Evolutionary conservation across 2,888 invertebrate genomes (phyloP), one percentile per base, ranked within the genome.

Genomic region (Nomada hirtipes): DNA sequence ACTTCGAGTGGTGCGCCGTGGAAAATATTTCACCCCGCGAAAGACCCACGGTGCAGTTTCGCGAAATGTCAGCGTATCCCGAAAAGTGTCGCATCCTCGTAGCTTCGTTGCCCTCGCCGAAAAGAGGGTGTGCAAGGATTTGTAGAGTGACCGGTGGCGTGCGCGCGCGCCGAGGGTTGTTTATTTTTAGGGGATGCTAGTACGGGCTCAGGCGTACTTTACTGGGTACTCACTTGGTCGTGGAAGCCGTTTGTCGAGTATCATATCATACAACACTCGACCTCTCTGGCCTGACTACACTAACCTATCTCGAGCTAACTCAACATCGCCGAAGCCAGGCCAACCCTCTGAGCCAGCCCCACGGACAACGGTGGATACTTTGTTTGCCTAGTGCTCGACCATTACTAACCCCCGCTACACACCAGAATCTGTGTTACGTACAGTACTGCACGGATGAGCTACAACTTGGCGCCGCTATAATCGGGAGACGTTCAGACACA

Each of bases 191-290:
- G 68, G 78, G 76, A 77, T 57, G 75, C 81, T 69, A 55, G 72
- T 59, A 83, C 71, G 84, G 83, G 82, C 81, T 80, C 74, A 76
- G 83, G 76, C 70, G 82, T 84, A 84, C 86, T 86, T 87, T 83
- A 55, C 83, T 47, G 73, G 83, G 79, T 77, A 86, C 88, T 85
- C 86, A 80, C 86, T 89, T 78, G 88, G 84, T 82, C 84, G 80
- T 85, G 74, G 81, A 72, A 87, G 87, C 82, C 88, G 88, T 89
- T 89, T 88, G 88, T 84, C 86, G 86, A 91, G 91, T 91, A 89
- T 90, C 90, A 91, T 90, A 91, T 91, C 89, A 74, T 89, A 87
- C 89, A 89, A 89, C 89, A 90, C 90, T 91, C 90, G 90, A 91
- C 89, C 90, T 86, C 86, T 79, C 88, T 78, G 65, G 72, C 83